Conservation (phyloP, 1,140 invertebrate genomes). For the Drosophila ironensis region DNA sequence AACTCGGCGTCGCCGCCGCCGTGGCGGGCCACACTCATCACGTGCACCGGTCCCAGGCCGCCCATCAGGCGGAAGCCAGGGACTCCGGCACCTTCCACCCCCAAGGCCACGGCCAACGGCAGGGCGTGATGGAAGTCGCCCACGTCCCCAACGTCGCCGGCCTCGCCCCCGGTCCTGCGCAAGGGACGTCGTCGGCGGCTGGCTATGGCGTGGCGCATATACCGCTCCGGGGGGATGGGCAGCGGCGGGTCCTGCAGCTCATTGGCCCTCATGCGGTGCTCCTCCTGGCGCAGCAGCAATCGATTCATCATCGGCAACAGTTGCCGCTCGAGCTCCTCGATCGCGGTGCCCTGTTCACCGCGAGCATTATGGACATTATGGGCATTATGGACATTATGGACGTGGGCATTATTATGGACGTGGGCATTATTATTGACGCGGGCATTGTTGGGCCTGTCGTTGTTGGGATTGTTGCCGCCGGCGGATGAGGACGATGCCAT, state of each 20-base stretch:
- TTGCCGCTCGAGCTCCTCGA: background rate
- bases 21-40: background rate
- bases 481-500: background rate
- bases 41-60: background rate
- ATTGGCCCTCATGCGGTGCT: background rate
- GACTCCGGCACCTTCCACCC: too few relatives aligned
- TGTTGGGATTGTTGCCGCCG: background rate
- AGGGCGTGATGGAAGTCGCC: background rate
- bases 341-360: background rate
- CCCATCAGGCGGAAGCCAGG: background rate
- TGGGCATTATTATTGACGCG: background rate
- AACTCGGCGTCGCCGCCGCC: background rate
- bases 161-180: background rate
- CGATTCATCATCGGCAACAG: background rate
- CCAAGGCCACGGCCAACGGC: background rate
- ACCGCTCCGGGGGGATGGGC: background rate
- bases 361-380: background rate
- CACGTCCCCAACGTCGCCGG: background rate
- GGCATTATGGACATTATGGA: background rate
- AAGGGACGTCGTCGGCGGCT: background rate
- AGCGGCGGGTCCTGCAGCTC: background rate
- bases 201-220: background rate
- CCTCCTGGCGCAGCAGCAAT: background rate
- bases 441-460: background rate
- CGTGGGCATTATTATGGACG: background rate